Percentiles rank a stretch among this genome's conserved stretches.
phyloP scores from a whole-genome alignment of 2,888 invertebrate genomes.

The Scaptomyza flava region DNA sequence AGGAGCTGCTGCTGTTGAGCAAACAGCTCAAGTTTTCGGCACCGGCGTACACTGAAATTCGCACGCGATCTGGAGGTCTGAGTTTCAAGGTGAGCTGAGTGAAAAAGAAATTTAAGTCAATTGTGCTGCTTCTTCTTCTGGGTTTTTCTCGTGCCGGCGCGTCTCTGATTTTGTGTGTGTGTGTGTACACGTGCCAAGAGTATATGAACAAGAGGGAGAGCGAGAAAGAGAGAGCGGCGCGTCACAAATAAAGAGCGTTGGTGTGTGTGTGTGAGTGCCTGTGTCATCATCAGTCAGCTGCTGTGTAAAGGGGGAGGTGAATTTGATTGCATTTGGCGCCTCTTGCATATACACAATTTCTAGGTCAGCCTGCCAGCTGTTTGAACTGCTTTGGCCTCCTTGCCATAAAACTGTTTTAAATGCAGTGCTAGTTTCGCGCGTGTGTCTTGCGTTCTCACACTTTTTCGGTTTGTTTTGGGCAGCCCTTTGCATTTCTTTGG shows the following conservation, averaged over 20 bases:
- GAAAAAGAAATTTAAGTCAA: constrained; percentile 3
- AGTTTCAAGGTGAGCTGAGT: constrained; percentile 72
- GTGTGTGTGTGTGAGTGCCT: background rate
- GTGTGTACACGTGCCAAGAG: constrained; percentile 20
- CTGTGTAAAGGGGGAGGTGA: background rate
- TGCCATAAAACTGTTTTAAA: background rate
- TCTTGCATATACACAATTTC: constrained; percentile 32
- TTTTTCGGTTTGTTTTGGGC: constrained; percentile 35
- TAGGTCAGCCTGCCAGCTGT: constrained; percentile 55
- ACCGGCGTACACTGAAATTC: constrained; percentile 79
- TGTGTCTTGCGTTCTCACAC: background rate
- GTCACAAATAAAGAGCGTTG: constrained; percentile 19
- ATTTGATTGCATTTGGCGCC: constrained; percentile 21
- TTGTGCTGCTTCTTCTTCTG: constrained; percentile 25
- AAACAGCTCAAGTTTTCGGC: constrained; percentile 71
- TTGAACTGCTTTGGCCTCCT: constrained; percentile 10
- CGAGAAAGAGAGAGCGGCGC: constrained; percentile 32
- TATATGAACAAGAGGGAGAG: constrained; percentile 22
- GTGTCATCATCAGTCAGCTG: constrained; percentile 38
- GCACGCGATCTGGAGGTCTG: constrained; percentile 66
- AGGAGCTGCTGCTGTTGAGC: constrained; percentile 44
- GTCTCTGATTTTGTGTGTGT: constrained; percentile 29
- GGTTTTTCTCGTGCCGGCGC: constrained; percentile 50
- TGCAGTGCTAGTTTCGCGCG: constrained; percentile 3
- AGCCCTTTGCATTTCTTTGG: constrained; percentile 12